Base-by-base conservation (phyloP, 2,888 invertebrate genomes). In the Suillia variegata region DNA sequence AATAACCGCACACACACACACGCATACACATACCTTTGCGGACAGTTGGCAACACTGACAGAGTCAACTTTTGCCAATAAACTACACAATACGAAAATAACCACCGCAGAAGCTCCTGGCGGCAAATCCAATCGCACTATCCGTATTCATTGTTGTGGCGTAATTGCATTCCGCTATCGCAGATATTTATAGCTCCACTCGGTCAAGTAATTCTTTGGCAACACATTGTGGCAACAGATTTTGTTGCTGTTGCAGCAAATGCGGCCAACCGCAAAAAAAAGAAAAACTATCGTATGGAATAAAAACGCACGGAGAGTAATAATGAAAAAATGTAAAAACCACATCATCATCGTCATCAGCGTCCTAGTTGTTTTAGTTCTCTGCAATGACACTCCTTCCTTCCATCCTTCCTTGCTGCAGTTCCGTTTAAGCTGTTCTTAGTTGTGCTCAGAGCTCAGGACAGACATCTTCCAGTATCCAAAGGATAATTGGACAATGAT, bases 141-240 rank as follows among this genome's bases (percentile, higher is more conserved):
- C 66, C 68, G 74, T 74, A 73, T 78, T 78, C 76, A 78, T 78
- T 79, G 75, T 78, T 79, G 77, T 69, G 77, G 75, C 76, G 75
- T 78, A 78, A 78, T 78, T 78, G 79, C 79, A 78, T 78, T 79
- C 73, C 76, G 74, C 78, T 78, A 78, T 79, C 76, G 76, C 70
- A 69, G 78, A 78, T 77, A 78, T 78, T 78, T 78, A 78, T 79
- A 71, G 75, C 76, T 70, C 67, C 74, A 77, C 77, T 78, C 74
- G 77, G 77, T 77, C 78, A 75, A 76, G 76, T 71, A 72, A 67
- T 72, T 69, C 67, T 69, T 68, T 73, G 70, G 72, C 70, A 72
- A 26, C 50, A 50, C 50, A 50, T 50, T 50, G 61, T 38, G 54
- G 73, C 70, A 76, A 73, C 78, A 78, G 77, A 75, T 76, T 76